phyloP scores from a whole-genome alignment of 2,888 invertebrate species.

The Catocala nupta region DNA sequence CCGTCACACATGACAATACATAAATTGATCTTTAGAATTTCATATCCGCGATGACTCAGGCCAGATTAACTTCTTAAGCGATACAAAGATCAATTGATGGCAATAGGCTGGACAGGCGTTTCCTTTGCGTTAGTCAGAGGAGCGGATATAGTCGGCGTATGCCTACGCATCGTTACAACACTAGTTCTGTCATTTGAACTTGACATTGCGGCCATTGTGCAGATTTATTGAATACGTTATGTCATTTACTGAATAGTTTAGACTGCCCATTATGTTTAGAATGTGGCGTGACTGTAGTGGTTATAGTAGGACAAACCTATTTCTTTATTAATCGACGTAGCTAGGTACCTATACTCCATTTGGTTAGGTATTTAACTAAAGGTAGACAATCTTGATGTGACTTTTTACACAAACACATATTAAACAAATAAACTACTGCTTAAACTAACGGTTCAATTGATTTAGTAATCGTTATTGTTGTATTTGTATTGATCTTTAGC shows the following conservation, averaged over 20 bases:
- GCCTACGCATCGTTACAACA: conserved; percentile 46
- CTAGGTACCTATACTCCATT: too few species aligned
- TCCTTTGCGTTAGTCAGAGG: conserved; percentile 47
- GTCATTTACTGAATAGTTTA: not conserved
- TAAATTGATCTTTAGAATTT: conserved; percentile 35
- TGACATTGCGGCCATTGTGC: conserved; percentile 36
- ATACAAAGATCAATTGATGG: conserved; percentile 54
- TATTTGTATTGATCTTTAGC: too few species aligned
- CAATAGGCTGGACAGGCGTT: conserved; percentile 47
- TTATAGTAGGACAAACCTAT: too few species aligned
- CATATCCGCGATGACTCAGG: conserved; percentile 44
- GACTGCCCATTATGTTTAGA: too few species aligned
- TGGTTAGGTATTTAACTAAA: too few species aligned
- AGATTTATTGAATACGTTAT: conserved; percentile 27
- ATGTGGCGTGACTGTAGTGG: too few species aligned
- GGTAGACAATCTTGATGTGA: too few species aligned
- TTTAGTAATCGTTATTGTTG: too few species aligned
- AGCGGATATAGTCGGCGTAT: conserved; percentile 48
- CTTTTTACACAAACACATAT: too few species aligned
- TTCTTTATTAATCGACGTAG: too few species aligned
- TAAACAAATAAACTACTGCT: too few species aligned
- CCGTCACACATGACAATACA: not conserved
- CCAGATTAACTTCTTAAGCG: conserved; percentile 40
- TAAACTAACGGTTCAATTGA: too few species aligned
- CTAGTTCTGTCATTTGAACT: conserved; percentile 40